Evolutionary conservation across 2,888 invertebrate genomes (phyloP), one percentile per base, ranked within the genome.

Genomic region (Amphiduros pacificus): DNA sequence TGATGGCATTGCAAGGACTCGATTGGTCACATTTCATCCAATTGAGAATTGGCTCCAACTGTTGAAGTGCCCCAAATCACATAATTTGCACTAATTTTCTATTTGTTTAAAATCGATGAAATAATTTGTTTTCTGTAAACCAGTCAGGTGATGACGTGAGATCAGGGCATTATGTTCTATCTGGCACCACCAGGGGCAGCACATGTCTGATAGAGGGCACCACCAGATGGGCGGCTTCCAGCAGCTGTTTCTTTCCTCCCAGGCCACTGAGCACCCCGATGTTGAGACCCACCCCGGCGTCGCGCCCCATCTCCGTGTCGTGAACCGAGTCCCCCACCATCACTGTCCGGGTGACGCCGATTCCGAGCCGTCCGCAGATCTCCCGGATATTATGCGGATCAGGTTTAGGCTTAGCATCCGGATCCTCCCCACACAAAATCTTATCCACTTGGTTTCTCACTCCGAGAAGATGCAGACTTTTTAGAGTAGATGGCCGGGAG

Each of bases 401-500:
- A 1, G 84, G 83, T 65, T 83, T 83, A 2, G 83, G 79, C 62
- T 73, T 58, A 0, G 77, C 72, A 50, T 75, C 74, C 3, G 74
- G 74, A 60, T 85, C 84, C 69, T 85, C 84, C 0, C 84, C 84
- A 70, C 85, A 85, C 2, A 84, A 80, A 62, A 84, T 72, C 67
- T 81, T 76, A 68, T 85, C 85, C 0, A 84, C 70, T 69, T 75
- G 75, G 55, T 77, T 69, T 40, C 71, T 63, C 17, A 77, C 64
- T 4, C 71, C 76, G 5, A 76, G 52, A 4, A 63, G 60, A 48
- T 68, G 65, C 50, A 79, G 66, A 57, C 74, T 73, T n/a, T 67
- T 52, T 40, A 74, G 60, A 0, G 75, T 73, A 6, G 67, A 67
- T 28, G 72, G 73, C 6, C 82, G 64, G 36, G 69, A 72, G 65